These are phyloP conservation scores for Furnarius figulus DNA, from an alignment of 2,113 vertebrate species.

Conservation along the genomic window DNA sequence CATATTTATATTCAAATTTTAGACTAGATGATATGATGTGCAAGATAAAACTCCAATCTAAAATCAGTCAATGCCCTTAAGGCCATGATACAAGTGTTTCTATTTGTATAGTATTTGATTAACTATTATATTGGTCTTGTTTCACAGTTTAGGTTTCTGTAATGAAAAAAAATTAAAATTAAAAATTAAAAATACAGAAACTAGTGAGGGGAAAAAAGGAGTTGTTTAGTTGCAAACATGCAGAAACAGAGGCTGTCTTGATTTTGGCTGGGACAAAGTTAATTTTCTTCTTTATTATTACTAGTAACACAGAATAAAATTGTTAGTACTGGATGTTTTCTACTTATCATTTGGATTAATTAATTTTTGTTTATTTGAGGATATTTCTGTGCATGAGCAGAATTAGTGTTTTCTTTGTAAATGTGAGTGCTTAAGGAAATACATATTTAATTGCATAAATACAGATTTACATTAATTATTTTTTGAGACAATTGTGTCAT, in stretches of 20 bases:
- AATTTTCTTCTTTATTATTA: neutral
- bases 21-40: neutral
- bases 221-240: neutral
- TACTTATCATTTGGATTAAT: neutral
- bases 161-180: neutral
- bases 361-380: neutral
- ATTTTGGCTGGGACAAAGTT: neutral
- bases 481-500: neutral
- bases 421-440: neutral
- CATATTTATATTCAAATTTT: conserved; percentile 20
- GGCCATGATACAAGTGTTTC: neutral
- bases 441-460: neutral
- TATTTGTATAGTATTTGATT: conserved; percentile 24
- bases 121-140: conserved; percentile 16
- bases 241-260: neutral
- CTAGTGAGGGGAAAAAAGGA: neutral
- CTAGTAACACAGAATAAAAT: neutral
- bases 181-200: neutral
- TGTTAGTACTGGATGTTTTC: neutral
- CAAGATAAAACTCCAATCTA: conserved; percentile 21
- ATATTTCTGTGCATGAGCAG: neutral
- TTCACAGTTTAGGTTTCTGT: neutral
- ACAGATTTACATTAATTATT: neutral
- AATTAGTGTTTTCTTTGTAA: neutral
- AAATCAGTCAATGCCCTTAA: conserved; percentile 1